Evolutionary conservation across 1,140 invertebrate genomes (phyloP).

Genomic region (Drosophila paulistorum): DNA sequence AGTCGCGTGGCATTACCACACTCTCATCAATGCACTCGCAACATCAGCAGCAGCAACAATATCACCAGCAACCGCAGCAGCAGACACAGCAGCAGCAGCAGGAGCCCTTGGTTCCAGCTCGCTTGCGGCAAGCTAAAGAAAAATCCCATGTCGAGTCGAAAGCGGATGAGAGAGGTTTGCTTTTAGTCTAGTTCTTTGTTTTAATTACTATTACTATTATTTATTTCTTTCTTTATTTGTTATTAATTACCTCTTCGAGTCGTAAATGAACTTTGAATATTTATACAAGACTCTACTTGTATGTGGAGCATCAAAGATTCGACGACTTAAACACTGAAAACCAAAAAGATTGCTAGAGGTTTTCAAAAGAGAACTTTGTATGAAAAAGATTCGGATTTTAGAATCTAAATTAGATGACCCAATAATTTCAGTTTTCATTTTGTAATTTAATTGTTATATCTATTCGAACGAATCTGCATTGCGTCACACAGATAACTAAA

Average conservation of each 20-base stretch:
- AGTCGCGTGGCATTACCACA: constrained; percentile 90
- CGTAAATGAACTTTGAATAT: constrained; percentile 3
- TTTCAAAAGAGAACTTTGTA: too few species aligned
- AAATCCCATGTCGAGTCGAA: constrained; percentile 86
- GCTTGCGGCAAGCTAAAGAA: constrained; percentile 86
- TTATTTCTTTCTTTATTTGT: constrained; percentile 1
- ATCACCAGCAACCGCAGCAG: constrained; percentile 80
- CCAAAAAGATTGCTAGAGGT: not conserved
- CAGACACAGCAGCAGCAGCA: constrained; percentile 65
- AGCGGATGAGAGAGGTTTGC: constrained; percentile 86
- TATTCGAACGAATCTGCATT: constrained; percentile 7
- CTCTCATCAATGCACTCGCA: constrained; percentile 86
- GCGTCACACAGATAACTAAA: constrained; percentile 9
- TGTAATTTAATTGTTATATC: not conserved
- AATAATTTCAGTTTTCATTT: not conserved
- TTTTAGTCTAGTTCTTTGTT: constrained; percentile 29
- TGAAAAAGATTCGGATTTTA: too few species aligned
- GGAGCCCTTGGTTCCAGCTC: constrained; percentile 85
- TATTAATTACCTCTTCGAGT: constrained; percentile 1
- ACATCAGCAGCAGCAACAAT: constrained; percentile 70
- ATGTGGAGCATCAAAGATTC: constrained; percentile 27
- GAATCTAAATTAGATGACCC: too few species aligned
- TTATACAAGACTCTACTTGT: constrained; percentile 25
- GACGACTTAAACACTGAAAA: not conserved
- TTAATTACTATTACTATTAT: constrained; percentile 34